phyloP scores from a whole-genome alignment of 2,797 vertebrate genomes.

The Sus cebifrons region DNA sequence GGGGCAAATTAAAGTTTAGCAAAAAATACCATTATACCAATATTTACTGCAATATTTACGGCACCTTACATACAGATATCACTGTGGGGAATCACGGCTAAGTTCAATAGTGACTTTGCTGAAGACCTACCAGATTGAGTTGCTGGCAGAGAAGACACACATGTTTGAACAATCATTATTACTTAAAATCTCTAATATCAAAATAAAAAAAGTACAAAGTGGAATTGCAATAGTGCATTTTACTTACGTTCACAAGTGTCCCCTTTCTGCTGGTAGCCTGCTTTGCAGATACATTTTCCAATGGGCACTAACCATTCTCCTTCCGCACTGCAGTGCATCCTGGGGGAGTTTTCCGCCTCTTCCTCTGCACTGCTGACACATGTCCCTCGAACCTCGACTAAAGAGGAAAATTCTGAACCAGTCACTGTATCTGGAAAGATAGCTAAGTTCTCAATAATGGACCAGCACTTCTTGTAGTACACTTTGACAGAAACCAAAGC shows the following conservation, averaged over 20 bases:
- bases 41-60: background rate
- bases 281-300: slow-evolving; percentile 99
- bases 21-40: background rate
- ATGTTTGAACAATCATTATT: slow-evolving; percentile 52
- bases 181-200: background rate
- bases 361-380: slow-evolving; percentile 98
- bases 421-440: slow-evolving; percentile 99
- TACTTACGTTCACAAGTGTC: slow-evolving; percentile 99
- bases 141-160: slow-evolving; percentile 5
- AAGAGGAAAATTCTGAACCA: slow-evolving; percentile 98
- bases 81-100: background rate
- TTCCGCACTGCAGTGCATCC: slow-evolving; percentile 99
- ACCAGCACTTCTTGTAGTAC: slow-evolving; percentile 99
- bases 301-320: slow-evolving; percentile 99
- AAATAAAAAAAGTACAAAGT: background rate
- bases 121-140: slow-evolving; percentile 38
- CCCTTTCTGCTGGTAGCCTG: slow-evolving; percentile 99
- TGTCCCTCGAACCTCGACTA: slow-evolving; percentile 98
- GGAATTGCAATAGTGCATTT: slow-evolving; percentile 61
- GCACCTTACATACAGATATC: background rate
- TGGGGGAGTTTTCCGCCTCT: slow-evolving; percentile 98
- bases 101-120: slow-evolving; percentile 8
- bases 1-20: slow-evolving; percentile 3
- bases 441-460: slow-evolving; percentile 99
- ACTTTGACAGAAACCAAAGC: slow-evolving; percentile 99